These are phyloP conservation scores for Brachycybe producta DNA, from an alignment of 2,888 invertebrate genomes.

Conservation along the genomic window DNA sequence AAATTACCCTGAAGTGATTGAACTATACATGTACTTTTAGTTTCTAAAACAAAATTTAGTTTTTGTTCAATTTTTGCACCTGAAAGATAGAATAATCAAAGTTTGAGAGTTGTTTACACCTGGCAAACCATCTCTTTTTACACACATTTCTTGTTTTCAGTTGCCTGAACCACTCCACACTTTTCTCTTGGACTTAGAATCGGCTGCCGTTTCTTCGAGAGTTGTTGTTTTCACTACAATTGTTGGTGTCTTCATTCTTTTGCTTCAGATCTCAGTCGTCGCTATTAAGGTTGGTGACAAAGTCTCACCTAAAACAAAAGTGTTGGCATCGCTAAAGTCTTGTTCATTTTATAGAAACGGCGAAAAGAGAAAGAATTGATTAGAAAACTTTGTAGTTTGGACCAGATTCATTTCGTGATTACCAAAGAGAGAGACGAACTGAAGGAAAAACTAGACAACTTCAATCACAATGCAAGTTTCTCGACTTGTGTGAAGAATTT, in stretches of 20 bases:
- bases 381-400: slow-evolving; percentile 13
- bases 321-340: background rate
- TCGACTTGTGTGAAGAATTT: background rate
- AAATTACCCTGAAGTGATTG: no score
- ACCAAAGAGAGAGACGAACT: slow-evolving; percentile 20
- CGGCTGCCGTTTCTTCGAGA: slow-evolving; percentile 20
- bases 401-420: slow-evolving; percentile 19
- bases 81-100: no score
- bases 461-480: slow-evolving; percentile 16
- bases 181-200: slow-evolving; percentile 19
- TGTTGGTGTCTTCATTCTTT: slow-evolving; percentile 8
- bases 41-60: no score
- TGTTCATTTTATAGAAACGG: slow-evolving; percentile 3
- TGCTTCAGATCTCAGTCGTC: slow-evolving; percentile 11
- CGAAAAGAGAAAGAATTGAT: slow-evolving; percentile 3
- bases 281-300: slow-evolving; percentile 16
- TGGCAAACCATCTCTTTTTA: no score
- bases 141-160: slow-evolving; percentile 14
- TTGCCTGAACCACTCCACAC: slow-evolving; percentile 21
- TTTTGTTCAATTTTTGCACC: no score
- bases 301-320: no score
- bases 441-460: slow-evolving; percentile 19
- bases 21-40: no score
- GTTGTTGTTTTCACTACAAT: slow-evolving; percentile 21
- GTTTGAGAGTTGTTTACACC: no score